phyloP scores from a whole-genome alignment of 2,888 invertebrate species.

The Marasmarcha lunaedactyla region DNA sequence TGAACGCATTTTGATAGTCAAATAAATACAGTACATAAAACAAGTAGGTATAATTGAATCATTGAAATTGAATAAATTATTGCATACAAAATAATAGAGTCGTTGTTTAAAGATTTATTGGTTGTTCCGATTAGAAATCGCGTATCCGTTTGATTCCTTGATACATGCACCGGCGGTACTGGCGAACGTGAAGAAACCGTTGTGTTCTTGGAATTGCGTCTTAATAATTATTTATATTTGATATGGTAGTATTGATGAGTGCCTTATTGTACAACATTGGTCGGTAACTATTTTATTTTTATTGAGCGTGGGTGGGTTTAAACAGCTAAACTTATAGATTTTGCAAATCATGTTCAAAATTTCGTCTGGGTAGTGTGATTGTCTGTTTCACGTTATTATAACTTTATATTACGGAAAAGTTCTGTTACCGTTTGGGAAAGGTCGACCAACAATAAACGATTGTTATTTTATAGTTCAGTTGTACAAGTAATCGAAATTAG shows the following conservation, averaged over 20 bases:
- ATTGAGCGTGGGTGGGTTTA: not conserved
- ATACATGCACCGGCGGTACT: not conserved
- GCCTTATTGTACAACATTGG: not conserved
- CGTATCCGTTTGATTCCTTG: constrained; percentile 13
- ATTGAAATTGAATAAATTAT: not conserved
- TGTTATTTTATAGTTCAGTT: no score
- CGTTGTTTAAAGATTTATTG: constrained; percentile 9
- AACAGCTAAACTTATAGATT: no score
- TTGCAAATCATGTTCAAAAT: no score
- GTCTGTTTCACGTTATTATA: no score
- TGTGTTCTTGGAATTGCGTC: not conserved
- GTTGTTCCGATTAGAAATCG: constrained; percentile 30
- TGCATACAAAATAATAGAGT: constrained; percentile 8
- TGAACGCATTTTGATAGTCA: no score
- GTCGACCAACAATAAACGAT: no score
- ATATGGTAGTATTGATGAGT: not conserved
- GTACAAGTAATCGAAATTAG: no score
- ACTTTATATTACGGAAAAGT: no score
- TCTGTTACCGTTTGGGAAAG: no score
- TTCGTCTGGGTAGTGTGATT: no score
- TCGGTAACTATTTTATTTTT: not conserved
- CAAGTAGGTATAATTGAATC: no score
- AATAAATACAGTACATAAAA: no score
- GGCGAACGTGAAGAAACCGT: not conserved
- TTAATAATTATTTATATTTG: not conserved